These are phyloP conservation scores for Acleris literana DNA, from an alignment of 2,888 invertebrate genomes.

Conservation along the genomic window DNA sequence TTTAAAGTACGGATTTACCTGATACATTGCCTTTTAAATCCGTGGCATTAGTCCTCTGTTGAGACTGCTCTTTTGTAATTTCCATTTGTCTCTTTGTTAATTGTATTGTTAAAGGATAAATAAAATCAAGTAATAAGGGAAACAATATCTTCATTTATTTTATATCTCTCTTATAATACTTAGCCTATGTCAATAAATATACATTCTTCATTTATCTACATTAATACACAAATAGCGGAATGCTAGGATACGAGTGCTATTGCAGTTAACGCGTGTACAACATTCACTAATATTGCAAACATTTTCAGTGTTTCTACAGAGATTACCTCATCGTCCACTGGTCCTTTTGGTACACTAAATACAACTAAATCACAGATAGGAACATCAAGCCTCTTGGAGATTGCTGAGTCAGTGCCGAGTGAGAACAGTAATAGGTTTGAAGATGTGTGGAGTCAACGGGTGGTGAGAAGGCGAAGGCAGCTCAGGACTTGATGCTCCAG, in stretches of 20 bases:
- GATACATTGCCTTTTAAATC: constrained; percentile 4
- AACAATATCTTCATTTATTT: constrained; percentile 67
- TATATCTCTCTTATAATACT: constrained; percentile 68
- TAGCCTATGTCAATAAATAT: constrained; percentile 74
- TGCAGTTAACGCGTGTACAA: too few species aligned
- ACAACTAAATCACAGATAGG: constrained; percentile 77
- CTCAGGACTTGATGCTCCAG: constrained; percentile 72
- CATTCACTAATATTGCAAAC: constrained; percentile 55
- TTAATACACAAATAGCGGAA: constrained; percentile 60
- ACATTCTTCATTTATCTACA: constrained; percentile 76
- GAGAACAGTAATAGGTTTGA: constrained; percentile 83
- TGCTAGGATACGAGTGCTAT: constrained; percentile 53
- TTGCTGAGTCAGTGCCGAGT: constrained; percentile 73
- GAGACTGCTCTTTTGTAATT: neutral
- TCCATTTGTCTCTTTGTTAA: constrained; percentile 1
- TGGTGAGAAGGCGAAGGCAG: constrained; percentile 70
- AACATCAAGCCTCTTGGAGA: constrained; percentile 54
- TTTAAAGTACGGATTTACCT: constrained; percentile 5
- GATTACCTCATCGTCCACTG: constrained; percentile 60
- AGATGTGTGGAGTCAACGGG: constrained; percentile 74
- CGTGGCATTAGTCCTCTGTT: neutral
- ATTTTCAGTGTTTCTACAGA: constrained; percentile 42
- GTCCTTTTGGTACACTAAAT: constrained; percentile 60
- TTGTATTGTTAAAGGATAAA: constrained; percentile 40
- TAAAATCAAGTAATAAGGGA: constrained; percentile 59